Percentiles rank a stretch among this genome's conserved stretches.
phyloP scores from a whole-genome alignment of 2,888 invertebrate genomes.

The Cosmorhoe ocellata region DNA sequence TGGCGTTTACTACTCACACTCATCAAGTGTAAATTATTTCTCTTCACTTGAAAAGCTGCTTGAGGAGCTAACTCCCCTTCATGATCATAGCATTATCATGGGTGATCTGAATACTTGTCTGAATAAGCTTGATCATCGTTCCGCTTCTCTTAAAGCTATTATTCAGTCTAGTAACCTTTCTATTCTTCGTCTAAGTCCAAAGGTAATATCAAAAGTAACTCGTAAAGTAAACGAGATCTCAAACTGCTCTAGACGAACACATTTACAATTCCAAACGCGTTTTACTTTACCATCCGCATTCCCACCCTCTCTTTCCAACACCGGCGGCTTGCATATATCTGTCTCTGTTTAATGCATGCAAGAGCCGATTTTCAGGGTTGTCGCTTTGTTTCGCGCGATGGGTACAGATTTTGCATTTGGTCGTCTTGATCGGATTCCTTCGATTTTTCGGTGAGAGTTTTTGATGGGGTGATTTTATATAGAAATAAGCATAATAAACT shows the following conservation, averaged over 20 bases:
- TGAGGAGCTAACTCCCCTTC: too few relatives aligned
- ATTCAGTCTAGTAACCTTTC: too few relatives aligned
- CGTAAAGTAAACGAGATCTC: conserved; percentile 46
- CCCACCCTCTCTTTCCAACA: conserved; percentile 46
- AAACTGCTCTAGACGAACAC: conserved; percentile 45
- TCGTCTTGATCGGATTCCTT: conserved; percentile 35
- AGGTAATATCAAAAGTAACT: conserved; percentile 40
- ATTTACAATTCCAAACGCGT: conserved; percentile 74
- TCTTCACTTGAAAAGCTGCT: too few relatives aligned
- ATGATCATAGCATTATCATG: too few relatives aligned
- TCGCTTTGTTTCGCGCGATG: conserved; percentile 61
- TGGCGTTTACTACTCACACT: too few relatives aligned
- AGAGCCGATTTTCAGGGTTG: conserved; percentile 64
- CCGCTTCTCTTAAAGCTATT: too few relatives aligned
- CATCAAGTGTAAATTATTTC: too few relatives aligned
- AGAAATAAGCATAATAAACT: too few relatives aligned
- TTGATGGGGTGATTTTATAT: conserved; percentile 2
- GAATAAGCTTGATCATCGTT: too few relatives aligned
- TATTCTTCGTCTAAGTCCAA: conserved; percentile 18
- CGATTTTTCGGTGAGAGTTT: conserved; percentile 22
- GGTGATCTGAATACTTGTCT: too few relatives aligned
- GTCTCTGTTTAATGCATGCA: conserved; percentile 62
- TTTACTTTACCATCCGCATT: conserved; percentile 70
- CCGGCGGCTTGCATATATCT: conserved; percentile 29
- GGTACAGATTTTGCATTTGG: conserved; percentile 60